Base-by-base conservation (phyloP, 2,113 vertebrate species). In the Rhinogobius similis region DNA sequence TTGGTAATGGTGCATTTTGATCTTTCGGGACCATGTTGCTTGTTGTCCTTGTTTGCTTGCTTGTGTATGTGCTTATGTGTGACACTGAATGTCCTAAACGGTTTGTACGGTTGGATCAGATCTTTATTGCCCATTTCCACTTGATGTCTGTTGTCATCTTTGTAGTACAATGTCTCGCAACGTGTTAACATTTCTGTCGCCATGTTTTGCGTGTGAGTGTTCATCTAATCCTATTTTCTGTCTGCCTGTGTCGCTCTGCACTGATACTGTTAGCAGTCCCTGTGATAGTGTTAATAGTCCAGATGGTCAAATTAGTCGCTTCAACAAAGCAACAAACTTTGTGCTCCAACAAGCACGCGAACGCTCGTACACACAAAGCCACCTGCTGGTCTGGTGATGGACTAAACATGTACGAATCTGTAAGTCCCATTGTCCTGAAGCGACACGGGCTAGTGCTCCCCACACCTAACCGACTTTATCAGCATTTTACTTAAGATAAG, bases 321-420 rank as follows among this genome's bases (percentile, higher is more conserved):
- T 86, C 90, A 91, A 84, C 90, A 91, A 91, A 90, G 90, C 90
- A 91, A 90, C 88, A 91, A 91, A 91, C 83, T 89, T 83, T 79
- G 66, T 79, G 74, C 73, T 88, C 72, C 58, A 84, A 82, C 74
- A 86, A 69, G 81, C 62, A 75, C 70, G 36, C 39, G 62, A 55
- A 55, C 7, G 27, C 32, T 76, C 67, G 53, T 41, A 68, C 73
- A 73, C 73, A 71, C 64, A 55, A 71, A 9, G 63, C 81, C 84
- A 79, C 88, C 84, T 88, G 80, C 86, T 87, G 87, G 76, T 87
- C 77, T 84, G 76, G 73, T 85, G 82, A 77, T 83, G 80, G 62
- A 72, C 79, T 80, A 63, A 81, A 86, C 83, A 86, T 82, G 83
- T 77, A 82, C 72, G 76, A 72, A 77, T 43, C 41, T 84, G 82